Base-by-base conservation (phyloP, 2,113 vertebrate genomes). In the Nannobrachium achirus region DNA sequence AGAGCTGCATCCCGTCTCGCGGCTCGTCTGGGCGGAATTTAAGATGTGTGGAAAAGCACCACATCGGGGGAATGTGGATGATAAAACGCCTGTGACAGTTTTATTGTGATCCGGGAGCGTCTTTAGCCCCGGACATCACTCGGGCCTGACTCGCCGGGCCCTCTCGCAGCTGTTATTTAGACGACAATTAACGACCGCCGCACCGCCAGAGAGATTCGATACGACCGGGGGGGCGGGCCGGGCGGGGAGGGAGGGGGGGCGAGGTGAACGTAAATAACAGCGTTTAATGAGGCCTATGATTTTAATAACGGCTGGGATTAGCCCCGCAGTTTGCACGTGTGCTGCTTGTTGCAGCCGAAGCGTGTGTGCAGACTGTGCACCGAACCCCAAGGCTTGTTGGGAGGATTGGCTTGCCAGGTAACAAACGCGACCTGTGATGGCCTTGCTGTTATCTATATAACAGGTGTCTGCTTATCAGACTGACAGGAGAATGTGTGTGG, bases 11-110 rank as follows among this genome's bases (percentile, higher is more conserved):
- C 81, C 69, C 63, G 62, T 87, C 66, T 75, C 80, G 56, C 46
- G 71, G 71, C 67, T 83, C 74, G 6, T 83, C 82, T 89, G 56
- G n/a, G 63, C 10, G 66, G 76, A 64, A 87, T 86, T 81, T 89
- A 83, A 80, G 81, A 86, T 18, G 73, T 89, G 82, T 61, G 65
- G 75, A 91, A 87, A 87, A 62, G 60, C 68, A 58, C 46, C 57
- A 66, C 58, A 71, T 10, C 6, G 19, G 63, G 52, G 50, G 82
- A 76, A 86, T 73, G 71, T 40, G 25, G 74, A 89, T 57, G 56
- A 86, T 86, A 85, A 84, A 91, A 87, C 81, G 71, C 78, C 73
- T 79, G 56, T 89, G 88, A 90, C 87, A 84, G 84, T 82, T 89
- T 93, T 87, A 85, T 63, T 86, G 81, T 86, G 80, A 83, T 85